Evolutionary conservation across 2,888 invertebrate genomes (phyloP).

Genomic region (Physocephala rufipes): DNA sequence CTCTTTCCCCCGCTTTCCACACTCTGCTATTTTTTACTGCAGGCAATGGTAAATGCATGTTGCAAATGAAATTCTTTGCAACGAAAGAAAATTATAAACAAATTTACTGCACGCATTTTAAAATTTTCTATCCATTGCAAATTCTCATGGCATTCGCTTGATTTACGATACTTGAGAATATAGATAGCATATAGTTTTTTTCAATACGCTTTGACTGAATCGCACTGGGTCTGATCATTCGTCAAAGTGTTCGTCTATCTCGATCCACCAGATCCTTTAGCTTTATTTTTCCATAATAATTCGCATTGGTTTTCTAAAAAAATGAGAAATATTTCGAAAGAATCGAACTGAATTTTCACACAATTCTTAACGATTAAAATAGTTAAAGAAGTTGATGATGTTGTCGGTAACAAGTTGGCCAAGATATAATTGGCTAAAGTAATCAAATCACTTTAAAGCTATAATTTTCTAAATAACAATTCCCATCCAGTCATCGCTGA

Average conservation of each 20-base stretch:
- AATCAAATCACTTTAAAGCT: background rate
- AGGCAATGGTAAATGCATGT: constrained; percentile 34
- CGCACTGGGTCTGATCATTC: background rate
- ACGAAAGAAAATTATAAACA: constrained; percentile 43
- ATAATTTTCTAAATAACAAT: background rate
- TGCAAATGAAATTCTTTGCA: constrained; percentile 13
- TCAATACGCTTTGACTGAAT: background rate
- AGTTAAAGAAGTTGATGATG: background rate
- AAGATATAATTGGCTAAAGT: background rate
- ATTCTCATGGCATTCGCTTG: constrained; percentile 8
- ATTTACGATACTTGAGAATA: background rate
- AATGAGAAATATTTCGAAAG: constrained; percentile 35
- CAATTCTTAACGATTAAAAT: background rate
- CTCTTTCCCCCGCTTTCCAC: background rate
- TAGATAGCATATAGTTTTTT: too few species aligned
- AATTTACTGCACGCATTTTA: constrained; percentile 48
- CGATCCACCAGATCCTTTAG: background rate
- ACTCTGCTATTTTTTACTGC: constrained; percentile 25
- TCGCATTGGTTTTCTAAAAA: constrained; percentile 45
- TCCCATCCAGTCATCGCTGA: background rate
- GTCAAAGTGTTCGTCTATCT: too few species aligned
- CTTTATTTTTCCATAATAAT: constrained; percentile 18
- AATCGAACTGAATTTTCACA: constrained; percentile 17
- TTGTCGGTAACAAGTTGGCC: background rate
- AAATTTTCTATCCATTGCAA: background rate